These are phyloP conservation scores for Bugulina stolonifera DNA, from an alignment of 2,888 invertebrate genomes.

Conservation along the genomic window DNA sequence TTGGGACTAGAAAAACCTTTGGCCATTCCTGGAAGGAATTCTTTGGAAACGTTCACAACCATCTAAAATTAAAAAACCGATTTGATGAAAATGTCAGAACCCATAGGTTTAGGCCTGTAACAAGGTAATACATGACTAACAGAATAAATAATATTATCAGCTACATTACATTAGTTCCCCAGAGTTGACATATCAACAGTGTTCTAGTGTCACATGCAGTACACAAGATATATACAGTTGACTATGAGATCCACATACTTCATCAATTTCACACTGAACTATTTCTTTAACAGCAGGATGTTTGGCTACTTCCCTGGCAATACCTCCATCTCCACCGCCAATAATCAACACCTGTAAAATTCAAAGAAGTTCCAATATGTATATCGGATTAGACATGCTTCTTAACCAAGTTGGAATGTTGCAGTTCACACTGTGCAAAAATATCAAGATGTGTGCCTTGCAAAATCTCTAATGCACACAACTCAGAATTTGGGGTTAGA, in stretches of 20 bases:
- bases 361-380: not conserved
- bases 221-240: no score
- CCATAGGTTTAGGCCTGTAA: no score
- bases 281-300: conserved; percentile 81
- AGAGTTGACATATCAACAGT: no score
- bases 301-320: conserved; percentile 88
- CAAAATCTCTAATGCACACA: no score
- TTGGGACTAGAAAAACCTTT: conserved; percentile 77
- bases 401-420: not conserved
- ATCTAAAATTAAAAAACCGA: conserved; percentile 53
- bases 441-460: no score
- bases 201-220: no score
- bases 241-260: conserved; percentile 46
- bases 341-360: conserved; percentile 71
- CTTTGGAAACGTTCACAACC: conserved; percentile 83
- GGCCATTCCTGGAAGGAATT: conserved; percentile 85
- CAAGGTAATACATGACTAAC: no score
- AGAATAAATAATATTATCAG: no score
- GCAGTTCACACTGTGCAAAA: no score
- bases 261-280: conserved; percentile 91
- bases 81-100: no score
- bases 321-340: conserved; percentile 97
- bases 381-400: not conserved
- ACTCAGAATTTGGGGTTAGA: no score
- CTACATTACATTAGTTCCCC: no score